Evolutionary conservation across 2,113 vertebrate genomes (phyloP).

Genomic region (Paralichthys olivaceus): DNA sequence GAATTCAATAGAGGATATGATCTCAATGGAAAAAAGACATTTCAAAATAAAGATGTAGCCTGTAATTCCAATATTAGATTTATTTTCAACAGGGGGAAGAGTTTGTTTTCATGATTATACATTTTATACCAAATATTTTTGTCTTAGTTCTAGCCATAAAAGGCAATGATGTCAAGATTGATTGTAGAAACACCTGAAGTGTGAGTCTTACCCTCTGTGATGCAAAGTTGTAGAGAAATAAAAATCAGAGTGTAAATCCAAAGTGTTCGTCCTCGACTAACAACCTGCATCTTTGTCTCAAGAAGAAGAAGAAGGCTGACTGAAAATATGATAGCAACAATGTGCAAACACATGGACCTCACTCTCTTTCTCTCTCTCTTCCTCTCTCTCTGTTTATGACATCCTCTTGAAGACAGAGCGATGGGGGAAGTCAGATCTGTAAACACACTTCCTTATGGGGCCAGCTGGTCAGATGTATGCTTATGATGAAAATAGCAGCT

Average conservation of each 20-base stretch:
- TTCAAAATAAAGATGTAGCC: not conserved
- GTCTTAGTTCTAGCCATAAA: not conserved
- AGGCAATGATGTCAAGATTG: not conserved
- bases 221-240: slow-evolving; percentile 44
- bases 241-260: slow-evolving; percentile 55
- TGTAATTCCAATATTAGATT: not conserved
- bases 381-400: slow-evolving; percentile 55
- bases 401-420: slow-evolving; percentile 66
- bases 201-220: slow-evolving; percentile 51
- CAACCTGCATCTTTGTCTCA: slow-evolving; percentile 62
- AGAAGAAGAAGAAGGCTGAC: slow-evolving; percentile 14
- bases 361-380: slow-evolving; percentile 25
- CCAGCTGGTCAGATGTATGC: slow-evolving; percentile 4
- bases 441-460: slow-evolving; percentile 72
- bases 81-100: not conserved
- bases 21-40: not conserved
- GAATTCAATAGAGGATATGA: not conserved
- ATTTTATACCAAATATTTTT: too few relatives aligned
- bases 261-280: slow-evolving; percentile 10
- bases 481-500: slow-evolving; percentile 29
- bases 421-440: slow-evolving; percentile 57
- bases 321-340: slow-evolving; percentile 9
- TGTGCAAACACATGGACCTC: not conserved
- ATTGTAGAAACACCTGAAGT: not conserved
- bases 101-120: too few relatives aligned